Evolutionary conservation across 1,140 invertebrate species (phyloP).

Genomic region (Lasioglossum baleicum): DNA sequence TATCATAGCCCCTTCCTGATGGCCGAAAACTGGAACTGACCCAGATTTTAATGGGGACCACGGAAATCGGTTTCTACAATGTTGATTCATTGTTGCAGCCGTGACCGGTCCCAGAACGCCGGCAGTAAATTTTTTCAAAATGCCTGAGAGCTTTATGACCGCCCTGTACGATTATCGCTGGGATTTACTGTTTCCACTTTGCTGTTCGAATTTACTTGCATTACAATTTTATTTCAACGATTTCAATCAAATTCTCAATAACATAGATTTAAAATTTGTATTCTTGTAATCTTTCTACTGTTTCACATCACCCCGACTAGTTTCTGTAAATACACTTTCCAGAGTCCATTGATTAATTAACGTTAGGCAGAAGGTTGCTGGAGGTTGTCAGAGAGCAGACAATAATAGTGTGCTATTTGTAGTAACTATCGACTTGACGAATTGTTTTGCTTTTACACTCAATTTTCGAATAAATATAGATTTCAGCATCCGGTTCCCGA

Average conservation of each 20-base stretch:
- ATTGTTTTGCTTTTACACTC: neutral
- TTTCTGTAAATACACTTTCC: no score
- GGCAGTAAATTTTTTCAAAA: neutral
- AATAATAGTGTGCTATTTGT: neutral
- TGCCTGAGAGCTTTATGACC: neutral
- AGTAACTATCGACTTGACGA: neutral
- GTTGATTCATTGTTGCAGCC: neutral
- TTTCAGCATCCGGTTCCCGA: neutral
- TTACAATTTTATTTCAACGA: no score
- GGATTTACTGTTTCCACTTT: neutral
- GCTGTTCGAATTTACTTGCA: neutral
- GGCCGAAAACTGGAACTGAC: neutral
- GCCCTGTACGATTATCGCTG: neutral
- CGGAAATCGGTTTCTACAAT: neutral
- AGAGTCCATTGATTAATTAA: no score
- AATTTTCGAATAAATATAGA: neutral
- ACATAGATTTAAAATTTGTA: no score
- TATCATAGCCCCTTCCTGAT: neutral
- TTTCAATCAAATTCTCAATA: no score
- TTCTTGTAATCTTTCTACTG: no score
- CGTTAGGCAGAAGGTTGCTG: no score
- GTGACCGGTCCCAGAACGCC: neutral
- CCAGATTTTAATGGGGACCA: neutral
- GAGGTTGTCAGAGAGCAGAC: no score
- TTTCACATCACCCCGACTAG: no score